These are phyloP conservation scores for Agrotis clavis DNA, from an alignment of 2,888 invertebrate species.

Conservation along the genomic window DNA sequence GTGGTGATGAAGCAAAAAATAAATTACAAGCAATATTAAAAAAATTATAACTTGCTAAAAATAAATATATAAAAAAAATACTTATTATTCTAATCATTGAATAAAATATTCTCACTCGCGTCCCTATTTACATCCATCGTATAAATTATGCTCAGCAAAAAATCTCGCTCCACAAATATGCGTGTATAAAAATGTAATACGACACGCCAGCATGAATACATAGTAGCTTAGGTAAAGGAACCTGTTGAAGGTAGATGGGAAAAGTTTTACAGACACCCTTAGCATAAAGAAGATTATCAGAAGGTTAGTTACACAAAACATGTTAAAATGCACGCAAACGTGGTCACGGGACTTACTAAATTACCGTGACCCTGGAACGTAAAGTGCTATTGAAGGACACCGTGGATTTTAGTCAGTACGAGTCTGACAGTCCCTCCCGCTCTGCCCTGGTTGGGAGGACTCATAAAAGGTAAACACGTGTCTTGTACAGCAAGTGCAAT, in stretches of 20 bases:
- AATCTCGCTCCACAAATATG: slow-evolving; percentile 36
- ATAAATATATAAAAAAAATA: not conserved
- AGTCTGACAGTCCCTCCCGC: too few species aligned
- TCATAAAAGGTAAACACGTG: too few species aligned
- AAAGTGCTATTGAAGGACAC: too few species aligned
- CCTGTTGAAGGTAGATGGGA: slow-evolving; percentile 63
- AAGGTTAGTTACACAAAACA: not conserved
- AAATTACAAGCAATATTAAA: too few species aligned
- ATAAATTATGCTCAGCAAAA: slow-evolving; percentile 43
- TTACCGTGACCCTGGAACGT: too few species aligned
- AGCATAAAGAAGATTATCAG: not conserved
- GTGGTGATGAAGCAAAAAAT: too few species aligned
- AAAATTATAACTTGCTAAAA: too few species aligned
- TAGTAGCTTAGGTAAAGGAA: slow-evolving; percentile 60
- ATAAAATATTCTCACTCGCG: not conserved
- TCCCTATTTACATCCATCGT: slow-evolving; percentile 15
- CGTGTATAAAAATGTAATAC: slow-evolving; percentile 46
- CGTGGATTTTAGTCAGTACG: too few species aligned
- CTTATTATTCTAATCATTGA: not conserved
- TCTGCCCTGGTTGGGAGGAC: too few species aligned
- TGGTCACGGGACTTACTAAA: too few species aligned
- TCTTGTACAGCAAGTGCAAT: not conserved
- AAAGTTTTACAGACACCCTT: slow-evolving; percentile 49
- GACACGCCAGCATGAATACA: slow-evolving; percentile 56
- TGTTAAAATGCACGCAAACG: not conserved